Percentiles rank a stretch among this genome's conserved stretches.
These are phyloP conservation scores for Heteromormyrus szaboi DNA, from an alignment of 2,797 vertebrate species.

Conservation along the genomic window DNA sequence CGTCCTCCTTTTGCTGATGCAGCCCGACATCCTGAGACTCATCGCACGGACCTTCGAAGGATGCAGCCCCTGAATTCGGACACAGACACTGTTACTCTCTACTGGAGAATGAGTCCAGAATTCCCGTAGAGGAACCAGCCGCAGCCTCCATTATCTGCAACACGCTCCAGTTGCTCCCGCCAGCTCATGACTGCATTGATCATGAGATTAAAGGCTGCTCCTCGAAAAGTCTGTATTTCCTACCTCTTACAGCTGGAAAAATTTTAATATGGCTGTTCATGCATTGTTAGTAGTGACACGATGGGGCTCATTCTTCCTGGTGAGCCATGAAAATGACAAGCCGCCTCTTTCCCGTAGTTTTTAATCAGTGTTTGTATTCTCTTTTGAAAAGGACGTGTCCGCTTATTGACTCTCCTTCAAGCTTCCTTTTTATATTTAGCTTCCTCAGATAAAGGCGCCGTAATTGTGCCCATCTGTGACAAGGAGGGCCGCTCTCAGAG, in stretches of 20 bases:
- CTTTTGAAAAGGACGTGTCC: constrained; percentile 8
- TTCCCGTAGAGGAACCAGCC: background rate
- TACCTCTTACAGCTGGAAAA: background rate
- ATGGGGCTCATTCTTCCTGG: background rate
- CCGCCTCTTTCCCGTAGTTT: background rate
- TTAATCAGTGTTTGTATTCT: constrained; percentile 8
- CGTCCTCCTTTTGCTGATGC: background rate
- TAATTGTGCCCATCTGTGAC: constrained; percentile 8
- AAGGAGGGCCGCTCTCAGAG: background rate
- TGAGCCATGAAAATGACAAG: background rate
- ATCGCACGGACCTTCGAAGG: background rate
- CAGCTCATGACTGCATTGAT: background rate
- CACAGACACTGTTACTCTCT: background rate
- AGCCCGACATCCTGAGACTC: background rate
- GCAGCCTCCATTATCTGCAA: background rate
- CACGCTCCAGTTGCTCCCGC: background rate
- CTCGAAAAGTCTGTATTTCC: background rate
- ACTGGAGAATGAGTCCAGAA: background rate
- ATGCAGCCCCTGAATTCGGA: background rate
- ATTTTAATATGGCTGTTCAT: background rate
- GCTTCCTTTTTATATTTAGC: constrained; percentile 2
- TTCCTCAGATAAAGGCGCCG: background rate
- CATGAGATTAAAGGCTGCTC: background rate
- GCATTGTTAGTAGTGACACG: background rate
- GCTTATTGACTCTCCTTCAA: constrained; percentile 16